A percentile compares a stretch with the other conserved stretches of the same genome.
phyloP scores from a whole-genome alignment of 1,140 invertebrate species.

The Bombus affinis region DNA sequence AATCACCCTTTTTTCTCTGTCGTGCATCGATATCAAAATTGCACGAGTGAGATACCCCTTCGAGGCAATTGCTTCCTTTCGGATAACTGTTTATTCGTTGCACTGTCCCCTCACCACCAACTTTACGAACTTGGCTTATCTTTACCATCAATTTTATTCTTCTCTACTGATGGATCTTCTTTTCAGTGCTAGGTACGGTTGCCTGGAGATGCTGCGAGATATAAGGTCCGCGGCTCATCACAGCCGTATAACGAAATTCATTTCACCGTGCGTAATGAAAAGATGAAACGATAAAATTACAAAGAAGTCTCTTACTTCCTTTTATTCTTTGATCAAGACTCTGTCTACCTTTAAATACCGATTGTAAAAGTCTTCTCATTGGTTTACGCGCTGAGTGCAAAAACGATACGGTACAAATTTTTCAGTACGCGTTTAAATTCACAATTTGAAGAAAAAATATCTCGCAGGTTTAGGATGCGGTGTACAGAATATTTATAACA shows the following conservation, averaged over 20 bases:
- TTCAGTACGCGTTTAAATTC: not conserved
- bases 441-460: not conserved
- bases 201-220: not conserved
- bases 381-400: not conserved
- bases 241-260: conserved; percentile 11
- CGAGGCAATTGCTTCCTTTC: conserved; percentile 61
- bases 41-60: not conserved
- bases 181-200: not conserved
- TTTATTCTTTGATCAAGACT: not conserved
- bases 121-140: conserved; percentile 31
- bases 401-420: not conserved
- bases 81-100: conserved; percentile 1
- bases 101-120: conserved; percentile 8
- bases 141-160: not conserved
- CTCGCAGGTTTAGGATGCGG: not conserved
- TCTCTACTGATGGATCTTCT: not conserved
- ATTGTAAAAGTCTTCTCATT: not conserved
- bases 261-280: not conserved
- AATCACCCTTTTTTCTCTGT: conserved; percentile 13
- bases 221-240: not conserved
- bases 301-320: not conserved
- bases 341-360: not conserved
- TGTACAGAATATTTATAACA: not conserved
- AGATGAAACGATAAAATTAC: conserved; percentile 18
- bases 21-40: conserved; percentile 40